Conservation (phyloP, 2,113 vertebrate species). For the Stigmatopora nigra region DNA sequence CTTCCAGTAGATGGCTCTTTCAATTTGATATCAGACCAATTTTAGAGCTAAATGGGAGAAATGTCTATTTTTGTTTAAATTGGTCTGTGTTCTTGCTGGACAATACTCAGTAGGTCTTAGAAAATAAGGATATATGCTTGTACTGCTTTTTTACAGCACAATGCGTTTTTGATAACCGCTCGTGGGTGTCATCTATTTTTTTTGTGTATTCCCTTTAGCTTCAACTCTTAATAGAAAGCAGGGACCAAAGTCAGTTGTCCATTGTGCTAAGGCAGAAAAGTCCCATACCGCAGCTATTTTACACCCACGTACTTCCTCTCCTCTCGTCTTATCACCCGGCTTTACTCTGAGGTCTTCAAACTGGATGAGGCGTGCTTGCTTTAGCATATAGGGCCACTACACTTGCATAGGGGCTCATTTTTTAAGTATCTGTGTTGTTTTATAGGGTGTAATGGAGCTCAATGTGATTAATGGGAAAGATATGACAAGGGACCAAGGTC, state of each 20-base stretch:
- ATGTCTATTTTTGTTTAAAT: too few species aligned
- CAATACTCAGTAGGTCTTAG: too few species aligned
- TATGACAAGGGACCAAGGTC: constrained; percentile 19
- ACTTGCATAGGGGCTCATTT: constrained; percentile 36
- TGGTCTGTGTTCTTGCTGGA: too few species aligned
- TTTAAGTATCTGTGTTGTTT: constrained; percentile 14
- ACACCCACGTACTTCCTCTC: constrained; percentile 71
- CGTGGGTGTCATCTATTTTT: constrained; percentile 48
- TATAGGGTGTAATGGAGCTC: not conserved
- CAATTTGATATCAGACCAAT: too few species aligned
- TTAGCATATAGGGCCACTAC: constrained; percentile 22
- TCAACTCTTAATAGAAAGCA: constrained; percentile 60
- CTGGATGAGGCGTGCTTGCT: not conserved
- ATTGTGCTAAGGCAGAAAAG: constrained; percentile 57
- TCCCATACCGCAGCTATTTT: constrained; percentile 60
- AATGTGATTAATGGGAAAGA: constrained; percentile 4
- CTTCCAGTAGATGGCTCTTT: too few species aligned
- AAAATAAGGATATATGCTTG: not conserved
- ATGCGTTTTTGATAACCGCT: constrained; percentile 20
- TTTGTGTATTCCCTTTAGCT: constrained; percentile 50
- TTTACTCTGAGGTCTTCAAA: constrained; percentile 42
- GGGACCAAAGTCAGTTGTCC: constrained; percentile 49
- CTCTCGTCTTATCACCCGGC: constrained; percentile 60
- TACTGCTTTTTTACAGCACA: not conserved
- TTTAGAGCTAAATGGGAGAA: too few species aligned